These are phyloP conservation scores for Brachypodius melanocephalos DNA, from an alignment of 2,113 vertebrate genomes.

Conservation along the genomic window DNA sequence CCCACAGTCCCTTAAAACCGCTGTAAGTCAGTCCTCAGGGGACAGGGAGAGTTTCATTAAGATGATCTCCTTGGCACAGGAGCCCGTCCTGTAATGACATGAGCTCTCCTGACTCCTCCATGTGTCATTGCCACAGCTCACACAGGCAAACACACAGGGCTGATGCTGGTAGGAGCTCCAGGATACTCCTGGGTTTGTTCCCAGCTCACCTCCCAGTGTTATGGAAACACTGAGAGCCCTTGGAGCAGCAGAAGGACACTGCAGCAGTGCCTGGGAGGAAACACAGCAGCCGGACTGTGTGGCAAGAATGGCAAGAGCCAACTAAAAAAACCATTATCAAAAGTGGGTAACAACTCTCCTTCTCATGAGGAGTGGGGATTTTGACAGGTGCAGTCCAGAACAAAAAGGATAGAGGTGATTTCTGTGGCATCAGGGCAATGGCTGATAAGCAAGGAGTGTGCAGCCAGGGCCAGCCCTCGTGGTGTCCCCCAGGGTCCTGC, in stretches of 20 bases:
- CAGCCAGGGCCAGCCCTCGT: not conserved
- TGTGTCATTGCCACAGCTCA: not conserved
- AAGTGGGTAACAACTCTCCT: not conserved
- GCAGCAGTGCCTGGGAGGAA: not conserved
- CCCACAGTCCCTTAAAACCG: not conserved
- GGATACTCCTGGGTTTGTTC: not conserved
- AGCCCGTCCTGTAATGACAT: not conserved
- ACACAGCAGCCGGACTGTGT: not conserved
- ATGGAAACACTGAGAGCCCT: not conserved
- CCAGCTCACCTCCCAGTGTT: not conserved
- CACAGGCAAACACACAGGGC: not conserved
- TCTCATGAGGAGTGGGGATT: not conserved
- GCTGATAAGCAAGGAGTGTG: not conserved
- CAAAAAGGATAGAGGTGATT: not conserved
- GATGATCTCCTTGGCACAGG: not conserved
- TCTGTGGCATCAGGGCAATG: not conserved
- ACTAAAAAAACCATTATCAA: not conserved
- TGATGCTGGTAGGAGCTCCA: not conserved
- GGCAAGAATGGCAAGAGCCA: not conserved
- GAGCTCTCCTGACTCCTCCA: not conserved
- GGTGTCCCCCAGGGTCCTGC: not conserved
- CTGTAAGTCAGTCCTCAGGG: not conserved
- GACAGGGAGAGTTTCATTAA: not conserved
- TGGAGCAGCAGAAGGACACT: not conserved
- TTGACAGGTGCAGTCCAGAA: not conserved